These are phyloP conservation scores for Colletes gigas DNA, from an alignment of 1,140 invertebrate species.

Conservation along the genomic window DNA sequence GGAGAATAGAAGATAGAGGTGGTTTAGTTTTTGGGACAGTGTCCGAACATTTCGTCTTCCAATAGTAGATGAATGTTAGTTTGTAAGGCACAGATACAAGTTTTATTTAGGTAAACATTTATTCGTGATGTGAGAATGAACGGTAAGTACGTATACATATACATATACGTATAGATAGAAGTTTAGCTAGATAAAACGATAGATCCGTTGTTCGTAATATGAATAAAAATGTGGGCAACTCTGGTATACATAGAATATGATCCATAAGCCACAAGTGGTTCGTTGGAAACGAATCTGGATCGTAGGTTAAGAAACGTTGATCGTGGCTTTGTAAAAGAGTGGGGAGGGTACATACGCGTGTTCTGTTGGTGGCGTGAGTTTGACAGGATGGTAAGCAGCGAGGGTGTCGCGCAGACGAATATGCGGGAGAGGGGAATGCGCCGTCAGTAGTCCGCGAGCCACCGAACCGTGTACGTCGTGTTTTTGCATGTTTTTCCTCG, in stretches of 20 bases:
- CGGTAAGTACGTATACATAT: no score
- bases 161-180: no score
- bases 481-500: background rate
- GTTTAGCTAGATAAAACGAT: no score
- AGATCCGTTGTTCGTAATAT: no score
- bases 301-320: constrained; percentile 9
- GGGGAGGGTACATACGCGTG: constrained; percentile 41
- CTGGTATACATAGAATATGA: background rate
- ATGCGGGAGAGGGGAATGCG: constrained; percentile 27
- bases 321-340: background rate
- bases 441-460: constrained; percentile 52
- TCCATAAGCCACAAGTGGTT: constrained; percentile 34
- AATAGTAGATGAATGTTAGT: no score
- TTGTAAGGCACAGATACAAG: no score
- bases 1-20: no score
- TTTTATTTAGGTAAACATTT: no score
- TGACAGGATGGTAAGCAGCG: constrained; percentile 29
- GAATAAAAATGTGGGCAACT: no score
- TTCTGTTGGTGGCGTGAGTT: constrained; percentile 28
- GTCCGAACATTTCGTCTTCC: no score
- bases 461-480: constrained; percentile 54
- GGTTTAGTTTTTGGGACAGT: no score
- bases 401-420: constrained; percentile 33
- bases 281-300: background rate
- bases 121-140: no score